phyloP scores from a whole-genome alignment of 2,113 vertebrate species.

The Tragelaphus imberbis region DNA sequence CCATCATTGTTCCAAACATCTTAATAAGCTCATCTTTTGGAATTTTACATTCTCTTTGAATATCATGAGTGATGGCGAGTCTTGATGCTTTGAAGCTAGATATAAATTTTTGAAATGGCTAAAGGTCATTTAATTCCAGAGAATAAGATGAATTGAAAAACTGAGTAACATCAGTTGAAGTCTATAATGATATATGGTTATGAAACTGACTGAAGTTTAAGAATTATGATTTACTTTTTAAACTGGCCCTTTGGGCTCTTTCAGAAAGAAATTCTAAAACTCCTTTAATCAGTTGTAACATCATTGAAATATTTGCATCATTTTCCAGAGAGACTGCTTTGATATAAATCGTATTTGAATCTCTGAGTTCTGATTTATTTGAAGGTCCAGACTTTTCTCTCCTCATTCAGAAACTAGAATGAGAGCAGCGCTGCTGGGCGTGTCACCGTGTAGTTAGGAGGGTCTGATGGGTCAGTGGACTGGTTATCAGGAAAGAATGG shows the following conservation, averaged over 20 bases:
- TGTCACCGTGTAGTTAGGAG: background rate
- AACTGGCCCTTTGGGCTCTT: background rate
- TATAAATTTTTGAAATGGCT: slow-evolving; percentile 24
- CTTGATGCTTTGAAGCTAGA: slow-evolving; percentile 14
- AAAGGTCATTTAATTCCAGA: slow-evolving; percentile 2
- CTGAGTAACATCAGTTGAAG: background rate
- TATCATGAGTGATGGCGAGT: background rate
- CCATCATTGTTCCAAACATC: background rate
- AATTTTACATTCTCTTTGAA: slow-evolving; percentile 13
- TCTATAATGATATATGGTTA: background rate
- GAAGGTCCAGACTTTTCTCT: background rate
- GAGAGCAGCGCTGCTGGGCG: background rate
- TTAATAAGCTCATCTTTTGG: background rate
- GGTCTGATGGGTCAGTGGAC: background rate
- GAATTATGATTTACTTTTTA: background rate
- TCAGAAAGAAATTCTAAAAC: slow-evolving; percentile 13
- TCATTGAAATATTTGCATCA: background rate
- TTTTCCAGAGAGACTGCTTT: slow-evolving; percentile 23
- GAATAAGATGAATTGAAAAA: slow-evolving; percentile 25
- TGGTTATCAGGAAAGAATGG: background rate
- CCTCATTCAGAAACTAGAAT: background rate
- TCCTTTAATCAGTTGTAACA: background rate
- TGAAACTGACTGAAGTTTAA: background rate
- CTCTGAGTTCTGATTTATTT: slow-evolving; percentile 17
- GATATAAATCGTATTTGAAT: background rate